Percentiles rank a stretch among this genome's conserved stretches.
These are phyloP conservation scores for Enhydra lutris DNA, from an alignment of 2,113 vertebrate genomes.

Conservation along the genomic window DNA sequence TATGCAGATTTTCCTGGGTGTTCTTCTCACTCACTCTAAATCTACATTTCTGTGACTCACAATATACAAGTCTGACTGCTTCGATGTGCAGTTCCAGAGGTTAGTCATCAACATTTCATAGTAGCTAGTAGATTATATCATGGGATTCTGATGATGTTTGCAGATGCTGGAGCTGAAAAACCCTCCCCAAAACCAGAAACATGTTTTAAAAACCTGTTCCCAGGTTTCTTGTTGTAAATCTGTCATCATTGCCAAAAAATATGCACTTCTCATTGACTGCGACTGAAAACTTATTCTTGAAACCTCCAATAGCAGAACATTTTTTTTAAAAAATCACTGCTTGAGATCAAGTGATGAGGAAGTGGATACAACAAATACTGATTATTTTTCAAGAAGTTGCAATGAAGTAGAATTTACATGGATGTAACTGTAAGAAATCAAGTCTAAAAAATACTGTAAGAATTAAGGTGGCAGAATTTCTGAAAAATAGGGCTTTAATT, in stretches of 20 bases:
- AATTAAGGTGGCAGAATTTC: neutral
- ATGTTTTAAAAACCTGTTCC: conserved; percentile 42
- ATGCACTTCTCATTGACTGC: neutral
- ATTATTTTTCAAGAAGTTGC: neutral
- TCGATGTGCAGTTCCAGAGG: conserved; percentile 41
- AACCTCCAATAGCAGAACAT: neutral
- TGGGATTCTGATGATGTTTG: conserved; percentile 69
- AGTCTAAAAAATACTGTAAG: neutral
- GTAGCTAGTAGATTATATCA: conserved; percentile 52
- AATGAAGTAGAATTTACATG: neutral
- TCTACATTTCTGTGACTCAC: conserved; percentile 52
- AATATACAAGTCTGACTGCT: conserved; percentile 40
- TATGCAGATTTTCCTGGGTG: conserved; percentile 19
- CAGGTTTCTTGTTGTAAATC: conserved; percentile 35
- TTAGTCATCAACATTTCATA: conserved; percentile 63
- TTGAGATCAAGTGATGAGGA: neutral
- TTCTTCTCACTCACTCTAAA: neutral
- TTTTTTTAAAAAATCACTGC: neutral
- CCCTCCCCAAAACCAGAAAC: conserved; percentile 39
- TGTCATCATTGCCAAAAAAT: conserved; percentile 8
- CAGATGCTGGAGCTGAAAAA: conserved; percentile 53
- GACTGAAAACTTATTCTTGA: neutral
- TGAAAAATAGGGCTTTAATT: neutral
- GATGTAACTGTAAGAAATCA: neutral
- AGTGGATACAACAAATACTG: neutral